phyloP scores from a whole-genome alignment of 2,797 vertebrate genomes.

The Anniella stebbinsi region DNA sequence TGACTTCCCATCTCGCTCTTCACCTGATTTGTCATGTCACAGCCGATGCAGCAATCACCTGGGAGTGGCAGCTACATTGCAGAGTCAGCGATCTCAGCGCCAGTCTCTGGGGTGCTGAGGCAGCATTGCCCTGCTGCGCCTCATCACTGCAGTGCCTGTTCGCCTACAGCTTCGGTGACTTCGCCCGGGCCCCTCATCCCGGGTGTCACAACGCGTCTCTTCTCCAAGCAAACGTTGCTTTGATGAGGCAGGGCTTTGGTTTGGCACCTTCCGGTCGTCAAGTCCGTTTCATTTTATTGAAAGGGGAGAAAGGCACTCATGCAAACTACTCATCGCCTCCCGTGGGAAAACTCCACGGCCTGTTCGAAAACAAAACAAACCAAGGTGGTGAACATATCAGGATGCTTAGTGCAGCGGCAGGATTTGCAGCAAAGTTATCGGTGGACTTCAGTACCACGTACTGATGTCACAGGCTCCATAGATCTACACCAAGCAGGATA shows the following conservation, averaged over 20 bases:
- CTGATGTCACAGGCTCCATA: neutral
- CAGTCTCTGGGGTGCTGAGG: slow-evolving; percentile 65
- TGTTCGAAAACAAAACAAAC: neutral
- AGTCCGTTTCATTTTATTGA: slow-evolving; percentile 56
- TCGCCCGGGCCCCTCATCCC: slow-evolving; percentile 38
- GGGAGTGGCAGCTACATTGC: slow-evolving; percentile 46
- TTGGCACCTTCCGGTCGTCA: slow-evolving; percentile 43
- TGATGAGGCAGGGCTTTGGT: slow-evolving; percentile 30
- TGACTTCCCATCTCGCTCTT: slow-evolving; percentile 58
- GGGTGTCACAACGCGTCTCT: slow-evolving; percentile 16
- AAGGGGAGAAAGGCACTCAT: slow-evolving; percentile 10
- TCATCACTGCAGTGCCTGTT: neutral
- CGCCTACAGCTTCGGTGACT: slow-evolving; percentile 57
- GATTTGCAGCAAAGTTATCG: neutral
- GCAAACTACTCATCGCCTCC: slow-evolving; percentile 25
- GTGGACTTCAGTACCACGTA: neutral
- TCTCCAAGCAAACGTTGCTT: slow-evolving; percentile 36
- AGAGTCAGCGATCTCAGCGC: slow-evolving; percentile 51
- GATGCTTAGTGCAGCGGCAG: neutral
- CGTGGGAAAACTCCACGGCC: slow-evolving; percentile 30
- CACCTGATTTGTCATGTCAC: slow-evolving; percentile 60
- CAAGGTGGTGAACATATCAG: neutral
- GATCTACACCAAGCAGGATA: too few relatives aligned
- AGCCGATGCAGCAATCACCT: slow-evolving; percentile 51
- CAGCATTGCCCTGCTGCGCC: slow-evolving; percentile 71